These are phyloP conservation scores for Pachyuromys duprasi DNA, from an alignment of 2,797 vertebrate genomes.

Conservation along the genomic window DNA sequence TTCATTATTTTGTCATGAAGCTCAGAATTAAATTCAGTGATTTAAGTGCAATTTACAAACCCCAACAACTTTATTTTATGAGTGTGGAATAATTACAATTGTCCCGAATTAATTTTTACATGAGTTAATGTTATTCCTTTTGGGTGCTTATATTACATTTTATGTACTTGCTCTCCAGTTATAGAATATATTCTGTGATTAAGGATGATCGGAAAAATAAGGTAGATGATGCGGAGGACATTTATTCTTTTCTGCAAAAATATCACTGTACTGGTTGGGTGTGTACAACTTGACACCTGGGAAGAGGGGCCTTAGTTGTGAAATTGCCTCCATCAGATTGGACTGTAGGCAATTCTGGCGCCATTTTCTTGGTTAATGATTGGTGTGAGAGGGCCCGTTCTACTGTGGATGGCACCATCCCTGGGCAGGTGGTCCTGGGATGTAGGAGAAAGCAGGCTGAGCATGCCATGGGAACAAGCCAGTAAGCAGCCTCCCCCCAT, in stretches of 20 bases:
- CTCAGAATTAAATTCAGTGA: slow-evolving; percentile 35
- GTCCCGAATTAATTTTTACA: neutral
- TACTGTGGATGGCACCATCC: neutral
- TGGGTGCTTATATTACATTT: neutral
- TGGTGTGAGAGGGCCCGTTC: neutral
- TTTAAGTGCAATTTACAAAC: neutral
- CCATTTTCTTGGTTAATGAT: neutral
- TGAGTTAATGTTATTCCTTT: neutral
- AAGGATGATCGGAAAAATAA: slow-evolving; percentile 13
- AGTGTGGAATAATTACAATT: slow-evolving; percentile 21
- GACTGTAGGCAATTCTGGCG: neutral
- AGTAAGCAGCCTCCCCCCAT: neutral
- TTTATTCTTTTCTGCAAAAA: slow-evolving; percentile 20
- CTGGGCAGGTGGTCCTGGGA: neutral
- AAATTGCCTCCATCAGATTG: neutral
- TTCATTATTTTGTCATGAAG: slow-evolving; percentile 30
- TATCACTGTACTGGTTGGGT: neutral
- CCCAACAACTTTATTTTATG: neutral
- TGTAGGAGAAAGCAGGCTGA: neutral
- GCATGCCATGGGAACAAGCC: neutral
- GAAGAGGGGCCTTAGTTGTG: neutral
- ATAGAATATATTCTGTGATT: neutral
- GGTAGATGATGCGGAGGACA: neutral
- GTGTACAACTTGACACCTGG: neutral
- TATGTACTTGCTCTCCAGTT: slow-evolving; percentile 9